These are phyloP conservation scores for Holotrichia oblita DNA, from an alignment of 1,140 invertebrate species.

Conservation along the genomic window DNA sequence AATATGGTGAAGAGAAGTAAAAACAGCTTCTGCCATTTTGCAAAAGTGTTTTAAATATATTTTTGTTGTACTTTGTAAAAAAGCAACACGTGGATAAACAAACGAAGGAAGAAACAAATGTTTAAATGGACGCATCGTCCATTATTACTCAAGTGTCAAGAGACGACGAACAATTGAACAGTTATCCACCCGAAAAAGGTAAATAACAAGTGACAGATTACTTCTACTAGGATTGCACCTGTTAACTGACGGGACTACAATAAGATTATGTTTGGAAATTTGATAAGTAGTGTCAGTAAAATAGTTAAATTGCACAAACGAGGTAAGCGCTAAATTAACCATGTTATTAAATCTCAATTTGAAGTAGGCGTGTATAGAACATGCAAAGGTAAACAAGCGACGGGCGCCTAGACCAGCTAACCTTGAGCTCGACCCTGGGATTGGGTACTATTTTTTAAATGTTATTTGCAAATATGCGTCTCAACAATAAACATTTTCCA, in stretches of 20 bases:
- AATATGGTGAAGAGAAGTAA: constrained; percentile 50
- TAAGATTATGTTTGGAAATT: neutral
- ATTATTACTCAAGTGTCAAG: constrained; percentile 97
- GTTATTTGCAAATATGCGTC: constrained; percentile 46
- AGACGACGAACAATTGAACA: constrained; percentile 95
- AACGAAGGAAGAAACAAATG: constrained; percentile 67
- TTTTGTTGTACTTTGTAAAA: constrained; percentile 42
- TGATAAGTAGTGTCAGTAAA: constrained; percentile 18
- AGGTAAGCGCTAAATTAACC: constrained; percentile 27
- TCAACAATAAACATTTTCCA: constrained; percentile 44
- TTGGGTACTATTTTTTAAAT: constrained; percentile 48
- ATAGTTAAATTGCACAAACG: constrained; percentile 13
- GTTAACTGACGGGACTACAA: constrained; percentile 56
- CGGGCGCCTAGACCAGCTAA: constrained; percentile 50
- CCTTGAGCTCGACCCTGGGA: constrained; percentile 54
- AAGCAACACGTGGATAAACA: constrained; percentile 47
- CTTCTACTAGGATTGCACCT: constrained; percentile 63
- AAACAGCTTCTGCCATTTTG: constrained; percentile 59
- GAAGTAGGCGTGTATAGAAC: constrained; percentile 52
- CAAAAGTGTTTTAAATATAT: constrained; percentile 53
- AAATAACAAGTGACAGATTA: constrained; percentile 63
- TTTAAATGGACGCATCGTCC: constrained; percentile 97
- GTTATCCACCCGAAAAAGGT: constrained; percentile 92
- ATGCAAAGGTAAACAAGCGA: constrained; percentile 49
- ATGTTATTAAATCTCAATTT: constrained; percentile 41